Conservation (phyloP, 1,140 invertebrate genomes). For the Papilio dardanus region DNA sequence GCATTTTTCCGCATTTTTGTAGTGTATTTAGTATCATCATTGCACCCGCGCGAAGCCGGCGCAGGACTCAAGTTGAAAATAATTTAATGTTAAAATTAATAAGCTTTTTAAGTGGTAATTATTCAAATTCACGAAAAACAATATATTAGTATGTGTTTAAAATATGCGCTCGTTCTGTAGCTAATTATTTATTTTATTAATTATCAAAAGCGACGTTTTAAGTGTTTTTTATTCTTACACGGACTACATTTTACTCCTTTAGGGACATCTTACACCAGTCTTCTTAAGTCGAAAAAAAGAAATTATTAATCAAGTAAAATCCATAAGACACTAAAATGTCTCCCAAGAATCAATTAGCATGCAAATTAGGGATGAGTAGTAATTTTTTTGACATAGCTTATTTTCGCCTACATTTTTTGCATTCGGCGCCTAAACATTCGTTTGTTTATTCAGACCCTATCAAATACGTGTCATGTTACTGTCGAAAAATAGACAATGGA, state of each 20-base stretch:
- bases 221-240: not conserved
- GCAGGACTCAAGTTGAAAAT: no score
- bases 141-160: not conserved
- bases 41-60: no score
- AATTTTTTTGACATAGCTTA: not conserved
- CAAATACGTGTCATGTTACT: slow-evolving; percentile 36
- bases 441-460: slow-evolving; percentile 25
- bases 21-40: no score
- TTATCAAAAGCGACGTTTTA: not conserved
- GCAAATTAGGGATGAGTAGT: slow-evolving; percentile 21
- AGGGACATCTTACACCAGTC: not conserved
- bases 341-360: not conserved
- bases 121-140: not conserved
- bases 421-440: not conserved
- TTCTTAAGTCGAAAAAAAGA: no score
- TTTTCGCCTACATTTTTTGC: not conserved
- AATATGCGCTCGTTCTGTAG: not conserved
- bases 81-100: no score
- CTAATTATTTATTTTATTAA: not conserved
- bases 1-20: no score
- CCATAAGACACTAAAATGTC: slow-evolving; percentile 4
- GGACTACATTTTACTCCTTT: not conserved
- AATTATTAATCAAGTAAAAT: no score
- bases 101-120: not conserved
- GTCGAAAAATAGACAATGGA: slow-evolving; percentile 35